Evolutionary conservation across 2,888 invertebrate genomes (phyloP).

Genomic region (Pachydiplax longipennis): DNA sequence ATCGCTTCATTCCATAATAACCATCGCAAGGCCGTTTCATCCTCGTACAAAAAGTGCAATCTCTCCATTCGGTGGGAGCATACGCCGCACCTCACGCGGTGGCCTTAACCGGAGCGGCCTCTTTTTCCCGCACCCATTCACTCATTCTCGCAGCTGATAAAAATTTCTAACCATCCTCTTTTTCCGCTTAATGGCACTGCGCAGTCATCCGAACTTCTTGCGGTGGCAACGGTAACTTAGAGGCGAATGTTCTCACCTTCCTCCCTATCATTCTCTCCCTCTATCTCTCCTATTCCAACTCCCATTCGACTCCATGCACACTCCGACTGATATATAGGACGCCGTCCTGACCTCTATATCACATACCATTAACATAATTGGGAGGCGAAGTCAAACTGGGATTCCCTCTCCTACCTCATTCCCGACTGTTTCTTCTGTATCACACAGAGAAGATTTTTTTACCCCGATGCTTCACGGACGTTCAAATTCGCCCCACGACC

Average conservation of each 20-base stretch:
- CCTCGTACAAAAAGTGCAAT: too few relatives aligned
- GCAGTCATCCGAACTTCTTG: background rate
- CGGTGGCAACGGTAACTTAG: background rate
- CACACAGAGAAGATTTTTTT: background rate
- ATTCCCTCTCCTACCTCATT: background rate
- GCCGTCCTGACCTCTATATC: conserved; percentile 20
- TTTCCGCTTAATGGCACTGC: background rate
- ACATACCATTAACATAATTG: conserved; percentile 36
- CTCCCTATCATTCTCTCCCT: background rate
- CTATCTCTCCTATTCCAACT: background rate
- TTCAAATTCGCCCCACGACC: too few relatives aligned
- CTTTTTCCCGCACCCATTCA: background rate
- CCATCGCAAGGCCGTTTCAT: too few relatives aligned
- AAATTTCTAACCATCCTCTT: background rate
- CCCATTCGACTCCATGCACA: background rate
- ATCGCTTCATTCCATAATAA: too few relatives aligned
- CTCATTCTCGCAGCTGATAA: background rate
- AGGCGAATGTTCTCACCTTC: background rate
- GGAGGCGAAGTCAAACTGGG: conserved; percentile 6
- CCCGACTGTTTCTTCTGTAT: background rate
- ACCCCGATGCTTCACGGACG: background rate
- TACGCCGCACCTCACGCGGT: background rate
- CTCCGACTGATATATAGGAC: conserved; percentile 14
- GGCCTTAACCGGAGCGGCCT: background rate
- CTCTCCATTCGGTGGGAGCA: background rate